Conservation (phyloP, 2,888 invertebrate species). For the Smittia sp. region DNA sequence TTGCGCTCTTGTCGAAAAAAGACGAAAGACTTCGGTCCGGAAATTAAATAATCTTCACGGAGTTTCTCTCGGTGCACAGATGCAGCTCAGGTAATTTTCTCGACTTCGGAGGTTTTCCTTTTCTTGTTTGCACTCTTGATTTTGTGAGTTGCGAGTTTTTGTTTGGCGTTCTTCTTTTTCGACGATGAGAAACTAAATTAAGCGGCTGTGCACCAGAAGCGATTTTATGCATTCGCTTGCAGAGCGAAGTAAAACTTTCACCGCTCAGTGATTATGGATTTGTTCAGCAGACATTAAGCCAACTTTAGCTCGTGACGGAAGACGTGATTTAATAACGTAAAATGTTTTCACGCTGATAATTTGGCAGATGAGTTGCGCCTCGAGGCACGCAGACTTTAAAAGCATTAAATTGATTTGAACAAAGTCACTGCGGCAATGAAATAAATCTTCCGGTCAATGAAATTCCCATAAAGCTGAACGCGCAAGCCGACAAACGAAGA, state of each 20-base stretch:
- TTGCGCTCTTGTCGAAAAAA: not conserved
- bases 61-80: not conserved
- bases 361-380: not conserved
- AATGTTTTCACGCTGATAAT: not conserved
- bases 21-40: not conserved
- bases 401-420: not conserved
- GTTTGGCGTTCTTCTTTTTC: not conserved
- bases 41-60: not conserved
- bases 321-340: not conserved
- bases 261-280: conserved; percentile 2
- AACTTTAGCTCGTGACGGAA: not conserved
- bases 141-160: no score
- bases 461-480: not conserved
- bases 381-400: no score
- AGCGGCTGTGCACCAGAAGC: conserved; percentile 7
- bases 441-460: not conserved
- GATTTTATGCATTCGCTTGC: not conserved
- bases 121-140: no score
- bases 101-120: not conserved
- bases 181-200: conserved; percentile 1
- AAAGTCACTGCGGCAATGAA: not conserved
- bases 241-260: not conserved
- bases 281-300: not conserved
- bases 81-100: not conserved
- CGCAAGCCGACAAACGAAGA: not conserved